Conservation (phyloP, 2,797 vertebrate genomes). For the Eulemur mongoz region DNA sequence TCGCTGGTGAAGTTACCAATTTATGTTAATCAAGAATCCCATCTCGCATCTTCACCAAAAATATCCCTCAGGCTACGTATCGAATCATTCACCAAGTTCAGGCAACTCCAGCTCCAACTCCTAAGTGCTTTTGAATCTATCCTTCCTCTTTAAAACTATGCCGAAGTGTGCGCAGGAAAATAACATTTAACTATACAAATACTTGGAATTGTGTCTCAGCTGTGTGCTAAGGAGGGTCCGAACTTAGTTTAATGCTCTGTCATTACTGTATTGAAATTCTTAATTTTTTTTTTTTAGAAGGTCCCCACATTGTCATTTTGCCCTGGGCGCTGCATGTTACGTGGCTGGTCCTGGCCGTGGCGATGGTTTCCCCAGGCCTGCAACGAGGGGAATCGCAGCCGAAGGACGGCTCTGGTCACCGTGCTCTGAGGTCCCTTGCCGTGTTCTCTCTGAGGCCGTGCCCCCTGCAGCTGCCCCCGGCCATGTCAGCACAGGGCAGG, state of each 20-base stretch:
- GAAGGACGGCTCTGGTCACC: neutral
- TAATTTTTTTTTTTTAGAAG: neutral
- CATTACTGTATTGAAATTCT: neutral
- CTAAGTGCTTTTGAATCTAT: neutral
- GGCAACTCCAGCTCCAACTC: neutral
- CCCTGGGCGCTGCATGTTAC: fast-evolving
- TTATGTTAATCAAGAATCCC: neutral
- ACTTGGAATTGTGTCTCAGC: too few species aligned
- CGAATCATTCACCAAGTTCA: neutral
- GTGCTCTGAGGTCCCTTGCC: neutral
- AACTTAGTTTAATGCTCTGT: neutral
- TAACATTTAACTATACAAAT: neutral
- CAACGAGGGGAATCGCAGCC: fast-evolving
- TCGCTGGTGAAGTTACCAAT: neutral
- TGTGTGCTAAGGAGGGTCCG: neutral
- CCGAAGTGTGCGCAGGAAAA: neutral
- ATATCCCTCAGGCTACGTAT: neutral
- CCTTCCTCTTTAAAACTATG: neutral
- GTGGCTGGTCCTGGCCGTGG: neutral
- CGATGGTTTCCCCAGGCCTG: neutral
- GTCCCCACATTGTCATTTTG: neutral
- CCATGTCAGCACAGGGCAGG: neutral
- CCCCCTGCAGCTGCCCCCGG: neutral
- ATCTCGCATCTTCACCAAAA: neutral
- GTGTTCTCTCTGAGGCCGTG: neutral